Conservation (phyloP, 2,888 invertebrate genomes). For the Elegia similella region DNA sequence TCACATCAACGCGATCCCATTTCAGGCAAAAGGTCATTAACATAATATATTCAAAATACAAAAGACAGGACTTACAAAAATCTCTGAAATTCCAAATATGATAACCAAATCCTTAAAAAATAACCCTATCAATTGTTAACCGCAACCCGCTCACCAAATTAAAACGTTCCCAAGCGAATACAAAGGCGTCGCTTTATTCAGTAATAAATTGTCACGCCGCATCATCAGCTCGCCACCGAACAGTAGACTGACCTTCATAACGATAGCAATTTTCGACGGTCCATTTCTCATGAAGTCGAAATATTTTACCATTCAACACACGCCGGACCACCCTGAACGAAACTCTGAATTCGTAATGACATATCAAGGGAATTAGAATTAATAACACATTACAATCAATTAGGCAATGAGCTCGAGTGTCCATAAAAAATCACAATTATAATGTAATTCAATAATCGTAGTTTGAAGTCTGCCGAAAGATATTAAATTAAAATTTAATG, state of each 20-base stretch:
- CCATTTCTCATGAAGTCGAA: slow-evolving; percentile 45
- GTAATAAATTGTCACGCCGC: slow-evolving; percentile 65
- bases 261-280: slow-evolving; percentile 56
- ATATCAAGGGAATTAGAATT: slow-evolving; percentile 54
- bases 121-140: neutral
- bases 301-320: slow-evolving; percentile 35
- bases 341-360: slow-evolving; percentile 35
- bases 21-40: neutral
- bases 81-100: neutral
- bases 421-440: slow-evolving; percentile 43
- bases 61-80: neutral
- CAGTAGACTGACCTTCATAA: slow-evolving; percentile 47
- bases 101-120: neutral
- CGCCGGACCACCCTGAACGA: slow-evolving; percentile 57
- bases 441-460: slow-evolving; percentile 34
- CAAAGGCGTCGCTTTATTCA: slow-evolving; percentile 28
- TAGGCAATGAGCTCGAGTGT: slow-evolving; percentile 48
- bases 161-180: slow-evolving; percentile 20
- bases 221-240: slow-evolving; percentile 51
- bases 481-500: slow-evolving; percentile 9
- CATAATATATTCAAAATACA: neutral
- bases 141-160: neutral
- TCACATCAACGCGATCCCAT: neutral
- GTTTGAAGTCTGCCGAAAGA: slow-evolving; percentile 40
- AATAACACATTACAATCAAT: slow-evolving; percentile 62